Evolutionary conservation across 2,797 vertebrate species (phyloP), one percentile per base, ranked within the genome.

Genomic region (Lepus oiostolus): DNA sequence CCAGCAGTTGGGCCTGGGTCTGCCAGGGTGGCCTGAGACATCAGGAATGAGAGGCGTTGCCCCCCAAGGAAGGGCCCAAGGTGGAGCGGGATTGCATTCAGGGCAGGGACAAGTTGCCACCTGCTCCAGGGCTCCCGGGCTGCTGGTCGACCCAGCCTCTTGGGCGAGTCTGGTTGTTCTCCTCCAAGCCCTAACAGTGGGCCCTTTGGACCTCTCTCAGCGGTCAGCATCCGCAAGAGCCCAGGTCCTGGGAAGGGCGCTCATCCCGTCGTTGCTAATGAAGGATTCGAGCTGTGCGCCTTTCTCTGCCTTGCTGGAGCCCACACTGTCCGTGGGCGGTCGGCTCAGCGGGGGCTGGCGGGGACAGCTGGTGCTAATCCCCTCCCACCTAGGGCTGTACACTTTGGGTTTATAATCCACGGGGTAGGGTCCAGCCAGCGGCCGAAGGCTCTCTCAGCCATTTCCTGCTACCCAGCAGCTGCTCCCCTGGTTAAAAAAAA

Each of bases 21-120:
- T 96, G 97, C 98, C 97, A 95, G 93, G 85, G 91, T 97, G 97
- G 98, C 98, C 98, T 98, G 98, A 98, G 98, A 98, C 97, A 90
- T 97, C 98, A 98, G 98, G 94, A 97, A 97, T 92, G 97, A 97
- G 98, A 98, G 85, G 93, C 12, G 0, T 68, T 67, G 26, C 71
- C 71, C 83, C 85, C 67, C 0, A 28, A 91, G 88, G 65, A 97
- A 97, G 96, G 97, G 94, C 94, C 83, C 88, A 96, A 97, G 88
- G 52, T 95, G 97, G 96, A 95, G 94, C 95, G 86, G 85, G 92
- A 93, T 86, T 67, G 91, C 96, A 96, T 92, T 96, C 83, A 50
- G 85, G 62, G 63, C 79, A 86, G 79, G 80, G 42, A 47, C 72
- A 85, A 82, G 75, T 76, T 63, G 60, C 90, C 83, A 81, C 71